Conservation (phyloP, 35 echinoderm and acorn worm species). For the Antedon bifida region DNA sequence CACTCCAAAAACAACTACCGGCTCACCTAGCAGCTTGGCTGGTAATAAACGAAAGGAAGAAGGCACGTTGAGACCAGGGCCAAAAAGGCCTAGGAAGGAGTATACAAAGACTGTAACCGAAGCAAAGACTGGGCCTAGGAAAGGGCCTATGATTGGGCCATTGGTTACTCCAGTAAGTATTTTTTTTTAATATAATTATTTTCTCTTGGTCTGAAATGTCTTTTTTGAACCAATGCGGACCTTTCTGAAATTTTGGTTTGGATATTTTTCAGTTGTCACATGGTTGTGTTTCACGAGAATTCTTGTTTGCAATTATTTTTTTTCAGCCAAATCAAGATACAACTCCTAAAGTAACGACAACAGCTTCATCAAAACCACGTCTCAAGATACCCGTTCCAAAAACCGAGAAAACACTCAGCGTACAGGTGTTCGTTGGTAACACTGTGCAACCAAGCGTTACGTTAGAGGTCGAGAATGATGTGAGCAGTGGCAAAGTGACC, state of each 20-base stretch:
- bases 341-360: neutral
- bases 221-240: no score
- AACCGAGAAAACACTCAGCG: neutral
- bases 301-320: no score
- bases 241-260: no score
- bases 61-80: neutral
- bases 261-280: no score
- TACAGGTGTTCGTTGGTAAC: neutral
- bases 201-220: no score
- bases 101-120: conserved; percentile 15
- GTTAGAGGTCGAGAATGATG: neutral
- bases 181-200: neutral
- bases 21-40: neutral
- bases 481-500: neutral
- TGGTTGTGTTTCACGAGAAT: no score
- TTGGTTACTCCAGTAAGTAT: conserved; percentile 3
- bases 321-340: neutral
- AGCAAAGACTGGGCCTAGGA: neutral
- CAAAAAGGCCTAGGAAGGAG: conserved; percentile 38
- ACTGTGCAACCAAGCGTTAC: neutral
- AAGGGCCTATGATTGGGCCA: neutral
- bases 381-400: conserved; percentile 13
- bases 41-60: neutral
- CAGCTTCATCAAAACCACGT: neutral
- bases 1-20: neutral